A percentile compares a stretch with the other conserved stretches of the same genome.
Evolutionary conservation across 2,797 vertebrate species (phyloP).

Genomic region (Girardinus metallicus): DNA sequence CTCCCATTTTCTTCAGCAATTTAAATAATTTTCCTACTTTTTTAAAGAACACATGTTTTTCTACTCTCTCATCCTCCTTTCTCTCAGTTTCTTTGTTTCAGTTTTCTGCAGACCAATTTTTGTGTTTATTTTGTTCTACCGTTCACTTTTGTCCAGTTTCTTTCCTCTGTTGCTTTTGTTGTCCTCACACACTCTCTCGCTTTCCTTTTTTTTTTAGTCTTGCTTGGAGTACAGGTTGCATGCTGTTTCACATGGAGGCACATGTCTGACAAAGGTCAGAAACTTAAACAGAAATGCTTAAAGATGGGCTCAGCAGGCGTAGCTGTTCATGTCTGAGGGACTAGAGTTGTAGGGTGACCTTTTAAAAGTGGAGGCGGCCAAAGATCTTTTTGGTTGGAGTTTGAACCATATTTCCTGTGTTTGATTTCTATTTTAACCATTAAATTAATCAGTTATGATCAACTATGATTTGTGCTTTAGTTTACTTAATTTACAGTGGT

Average conservation of each 20-base stretch:
- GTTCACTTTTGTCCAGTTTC: conserved; percentile 19
- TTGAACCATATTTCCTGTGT: not conserved
- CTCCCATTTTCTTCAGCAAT: conserved; percentile 14
- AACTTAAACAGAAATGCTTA: conserved; percentile 43
- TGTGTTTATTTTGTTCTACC: conserved; percentile 10
- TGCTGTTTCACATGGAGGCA: conserved; percentile 46
- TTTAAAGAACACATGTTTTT: not conserved
- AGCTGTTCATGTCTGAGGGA: conserved; percentile 40
- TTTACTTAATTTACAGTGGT: not conserved
- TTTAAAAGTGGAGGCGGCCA: conserved; percentile 43
- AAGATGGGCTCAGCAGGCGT: conserved; percentile 56
- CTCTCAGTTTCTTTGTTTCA: conserved; percentile 2
- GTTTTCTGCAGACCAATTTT: not conserved
- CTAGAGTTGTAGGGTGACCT: conserved; percentile 27
- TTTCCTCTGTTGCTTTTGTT: conserved; percentile 7
- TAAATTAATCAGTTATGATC: not conserved
- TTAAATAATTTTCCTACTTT: conserved; percentile 1
- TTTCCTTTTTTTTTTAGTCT: conserved; percentile 5
- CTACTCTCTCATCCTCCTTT: not conserved
- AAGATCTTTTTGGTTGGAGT: not conserved
- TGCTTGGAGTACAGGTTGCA: conserved; percentile 59
- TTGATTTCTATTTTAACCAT: not conserved
- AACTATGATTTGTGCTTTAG: not conserved
- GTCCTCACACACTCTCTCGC: not conserved
- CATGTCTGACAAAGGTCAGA: conserved; percentile 67